A percentile compares a stretch with the other conserved stretches of the same genome.
Conservation (phyloP, 2,113 vertebrate species). For the Picathartes gymnocephalus region DNA sequence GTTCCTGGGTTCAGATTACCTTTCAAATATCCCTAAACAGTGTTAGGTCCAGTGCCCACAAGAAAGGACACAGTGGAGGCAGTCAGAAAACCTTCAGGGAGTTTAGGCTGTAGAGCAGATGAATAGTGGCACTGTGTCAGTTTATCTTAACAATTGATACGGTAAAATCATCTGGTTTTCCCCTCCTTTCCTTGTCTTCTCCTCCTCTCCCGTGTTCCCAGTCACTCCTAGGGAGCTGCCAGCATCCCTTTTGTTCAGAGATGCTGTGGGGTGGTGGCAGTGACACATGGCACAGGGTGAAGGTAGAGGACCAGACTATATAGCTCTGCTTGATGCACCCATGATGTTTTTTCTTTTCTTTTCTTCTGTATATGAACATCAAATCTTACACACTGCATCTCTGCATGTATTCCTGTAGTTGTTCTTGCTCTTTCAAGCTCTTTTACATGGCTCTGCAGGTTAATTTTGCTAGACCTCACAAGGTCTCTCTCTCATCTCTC, state of each 20-base stretch:
- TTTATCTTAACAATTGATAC: not conserved
- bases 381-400: not conserved
- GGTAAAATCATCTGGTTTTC: not conserved
- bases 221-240: not conserved
- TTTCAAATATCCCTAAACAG: not conserved
- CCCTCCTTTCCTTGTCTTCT: not conserved
- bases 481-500: not conserved
- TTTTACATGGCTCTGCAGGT: not conserved
- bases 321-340: not conserved
- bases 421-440: not conserved
- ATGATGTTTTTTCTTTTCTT: not conserved
- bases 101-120: not conserved
- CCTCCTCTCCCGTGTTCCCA: fast-evolving
- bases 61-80: not conserved
- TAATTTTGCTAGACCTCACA: not conserved
- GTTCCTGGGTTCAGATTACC: not conserved
- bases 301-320: not conserved
- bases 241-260: not conserved
- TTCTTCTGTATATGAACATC: not conserved
- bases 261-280: not conserved
- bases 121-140: not conserved
- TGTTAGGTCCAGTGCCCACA: not conserved
- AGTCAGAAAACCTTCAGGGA: not conserved
- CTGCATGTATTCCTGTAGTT: not conserved
- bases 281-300: not conserved